Percentiles rank a stretch among this genome's conserved stretches.
Evolutionary conservation across 2,113 vertebrate genomes (phyloP).

Genomic region (Peromyscus californicus): DNA sequence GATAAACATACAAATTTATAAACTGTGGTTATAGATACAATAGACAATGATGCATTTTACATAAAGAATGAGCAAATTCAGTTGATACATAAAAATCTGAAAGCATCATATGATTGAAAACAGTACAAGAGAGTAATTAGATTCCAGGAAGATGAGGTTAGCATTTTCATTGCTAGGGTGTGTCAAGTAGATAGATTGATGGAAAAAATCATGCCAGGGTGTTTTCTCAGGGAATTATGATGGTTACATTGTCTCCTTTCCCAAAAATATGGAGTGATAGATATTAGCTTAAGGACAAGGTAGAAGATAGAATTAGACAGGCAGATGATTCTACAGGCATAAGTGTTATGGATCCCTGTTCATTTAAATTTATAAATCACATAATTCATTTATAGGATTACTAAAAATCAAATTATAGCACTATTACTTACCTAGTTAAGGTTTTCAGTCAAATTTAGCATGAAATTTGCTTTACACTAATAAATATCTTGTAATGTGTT

Average conservation of each 20-base stretch:
- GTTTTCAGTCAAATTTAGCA: not conserved
- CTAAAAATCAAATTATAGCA: constrained; percentile 4
- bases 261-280: not conserved
- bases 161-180: not conserved
- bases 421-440: not conserved
- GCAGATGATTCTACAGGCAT: not conserved
- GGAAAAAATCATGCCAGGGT: not conserved
- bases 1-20: not conserved
- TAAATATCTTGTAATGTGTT: not conserved
- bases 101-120: not conserved
- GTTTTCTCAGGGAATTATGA: not conserved
- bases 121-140: not conserved
- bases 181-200: not conserved
- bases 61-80: not conserved
- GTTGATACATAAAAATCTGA: not conserved
- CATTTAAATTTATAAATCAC: not conserved
- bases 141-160: not conserved
- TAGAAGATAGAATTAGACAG: not conserved
- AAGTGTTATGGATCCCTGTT: not conserved
- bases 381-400: not conserved
- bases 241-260: not conserved
- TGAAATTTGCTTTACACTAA: not conserved
- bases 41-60: not conserved
- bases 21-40: not conserved
- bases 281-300: not conserved